These are phyloP conservation scores for Stigmatopora argus DNA, from an alignment of 2,113 vertebrate genomes.

Conservation along the genomic window DNA sequence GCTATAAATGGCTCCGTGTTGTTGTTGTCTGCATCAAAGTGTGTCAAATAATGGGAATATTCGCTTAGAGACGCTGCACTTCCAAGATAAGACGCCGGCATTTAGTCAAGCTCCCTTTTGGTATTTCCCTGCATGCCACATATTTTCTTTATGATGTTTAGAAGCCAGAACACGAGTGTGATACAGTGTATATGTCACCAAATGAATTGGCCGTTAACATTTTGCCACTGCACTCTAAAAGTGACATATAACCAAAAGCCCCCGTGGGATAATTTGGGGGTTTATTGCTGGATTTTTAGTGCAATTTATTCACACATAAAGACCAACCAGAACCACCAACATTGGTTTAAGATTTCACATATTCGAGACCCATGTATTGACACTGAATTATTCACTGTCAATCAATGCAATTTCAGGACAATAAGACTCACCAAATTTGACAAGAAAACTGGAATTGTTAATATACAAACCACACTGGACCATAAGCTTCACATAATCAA, in stretches of 20 bases:
- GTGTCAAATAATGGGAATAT: conserved; percentile 13
- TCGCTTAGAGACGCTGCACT: conserved; percentile 1
- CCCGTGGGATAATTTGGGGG: background rate
- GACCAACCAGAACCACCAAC: background rate
- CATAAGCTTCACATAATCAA: too few relatives aligned
- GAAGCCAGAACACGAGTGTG: background rate
- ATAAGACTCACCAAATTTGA: too few relatives aligned
- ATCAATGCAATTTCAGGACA: too few relatives aligned
- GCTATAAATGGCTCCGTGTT: conserved; percentile 15
- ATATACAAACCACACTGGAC: too few relatives aligned
- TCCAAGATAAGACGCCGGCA: background rate
- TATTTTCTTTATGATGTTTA: conserved; percentile 4
- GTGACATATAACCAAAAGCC: background rate
- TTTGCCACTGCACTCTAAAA: background rate
- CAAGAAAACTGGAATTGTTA: too few relatives aligned
- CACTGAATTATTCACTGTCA: too few relatives aligned
- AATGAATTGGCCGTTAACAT: background rate
- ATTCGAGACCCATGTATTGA: too few relatives aligned
- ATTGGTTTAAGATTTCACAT: background rate
- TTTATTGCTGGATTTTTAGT: background rate
- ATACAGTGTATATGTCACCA: background rate
- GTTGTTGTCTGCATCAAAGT: conserved; percentile 19
- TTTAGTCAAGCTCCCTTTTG: conserved; percentile 8
- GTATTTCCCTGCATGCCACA: conserved; percentile 1
- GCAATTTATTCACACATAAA: background rate